Conservation (phyloP, 2,888 invertebrate species). For the Lumbricus terrestris region DNA sequence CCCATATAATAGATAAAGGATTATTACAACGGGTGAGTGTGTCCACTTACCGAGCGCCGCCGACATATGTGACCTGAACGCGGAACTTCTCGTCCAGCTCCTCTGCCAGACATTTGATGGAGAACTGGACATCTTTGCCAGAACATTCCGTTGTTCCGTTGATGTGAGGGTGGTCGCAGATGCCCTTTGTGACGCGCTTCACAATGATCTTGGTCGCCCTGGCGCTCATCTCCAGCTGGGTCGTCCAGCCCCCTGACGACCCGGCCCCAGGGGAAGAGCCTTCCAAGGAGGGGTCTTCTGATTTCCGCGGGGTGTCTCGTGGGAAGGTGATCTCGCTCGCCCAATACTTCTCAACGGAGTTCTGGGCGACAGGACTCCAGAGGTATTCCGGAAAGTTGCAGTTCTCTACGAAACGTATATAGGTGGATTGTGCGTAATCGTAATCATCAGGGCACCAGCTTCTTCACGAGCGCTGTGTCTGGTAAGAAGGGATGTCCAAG, state of each 20-base stretch:
- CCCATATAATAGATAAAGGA: no score
- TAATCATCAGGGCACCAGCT: no score
- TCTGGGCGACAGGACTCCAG: neutral
- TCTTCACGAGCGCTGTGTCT: no score
- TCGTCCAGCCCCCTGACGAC: neutral
- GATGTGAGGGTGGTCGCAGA: neutral
- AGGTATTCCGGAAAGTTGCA: neutral
- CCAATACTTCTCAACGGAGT: neutral
- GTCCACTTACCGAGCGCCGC: neutral
- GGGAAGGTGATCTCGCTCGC: neutral
- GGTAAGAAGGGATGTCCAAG: no score
- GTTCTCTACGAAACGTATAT: neutral
- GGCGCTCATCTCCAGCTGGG: neutral
- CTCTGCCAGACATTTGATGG: neutral
- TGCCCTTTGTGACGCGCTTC: neutral
- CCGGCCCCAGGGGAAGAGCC: no score
- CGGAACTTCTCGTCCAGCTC: neutral
- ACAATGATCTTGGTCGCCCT: neutral
- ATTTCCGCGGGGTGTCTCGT: neutral
- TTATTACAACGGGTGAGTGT: neutral
- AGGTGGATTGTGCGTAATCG: no score
- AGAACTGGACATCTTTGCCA: neutral
- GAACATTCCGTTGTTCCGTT: neutral
- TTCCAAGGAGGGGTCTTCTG: neutral
- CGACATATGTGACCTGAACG: neutral